These are phyloP conservation scores for Eudasyphora cyanicolor DNA, from an alignment of 2,888 invertebrate species.

Conservation along the genomic window DNA sequence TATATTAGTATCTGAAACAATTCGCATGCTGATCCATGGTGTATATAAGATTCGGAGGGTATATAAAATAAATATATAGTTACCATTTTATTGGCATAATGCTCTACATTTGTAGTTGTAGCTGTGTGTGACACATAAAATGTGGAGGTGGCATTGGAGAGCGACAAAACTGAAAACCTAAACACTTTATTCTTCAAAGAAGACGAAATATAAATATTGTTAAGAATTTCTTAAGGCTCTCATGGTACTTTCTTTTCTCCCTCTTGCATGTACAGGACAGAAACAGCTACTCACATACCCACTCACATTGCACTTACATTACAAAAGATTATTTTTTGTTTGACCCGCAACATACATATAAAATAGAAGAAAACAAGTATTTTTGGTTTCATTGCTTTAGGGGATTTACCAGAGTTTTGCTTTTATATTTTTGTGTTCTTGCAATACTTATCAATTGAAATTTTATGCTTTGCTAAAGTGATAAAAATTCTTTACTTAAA, in stretches of 20 bases:
- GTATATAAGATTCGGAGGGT: too few relatives aligned
- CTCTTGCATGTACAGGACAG: not conserved
- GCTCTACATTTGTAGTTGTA: not conserved
- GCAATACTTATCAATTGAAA: constrained; percentile 48
- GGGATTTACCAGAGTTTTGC: constrained; percentile 14
- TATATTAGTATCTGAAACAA: too few relatives aligned
- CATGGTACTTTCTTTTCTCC: not conserved
- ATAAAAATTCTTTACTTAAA: constrained; percentile 38
- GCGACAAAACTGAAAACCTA: constrained; percentile 12
- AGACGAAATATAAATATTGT: constrained; percentile 45
- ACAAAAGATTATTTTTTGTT: constrained; percentile 7
- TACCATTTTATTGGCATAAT: too few relatives aligned
- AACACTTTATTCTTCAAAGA: constrained; percentile 30
- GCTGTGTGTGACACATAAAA: not conserved
- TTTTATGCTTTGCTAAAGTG: constrained; percentile 51
- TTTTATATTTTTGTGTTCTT: not conserved
- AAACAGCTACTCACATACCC: not conserved
- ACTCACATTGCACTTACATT: not conserved
- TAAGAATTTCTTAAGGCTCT: constrained; percentile 37
- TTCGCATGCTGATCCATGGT: too few relatives aligned
- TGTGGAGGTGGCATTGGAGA: not conserved
- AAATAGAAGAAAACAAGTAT: not conserved
- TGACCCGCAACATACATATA: not conserved
- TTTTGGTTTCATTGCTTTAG: constrained; percentile 21
- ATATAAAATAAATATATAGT: too few relatives aligned